Evolutionary conservation across 2,888 invertebrate genomes (phyloP), one percentile per base, ranked within the genome.

Genomic region (Pandemis cinnamomeana): DNA sequence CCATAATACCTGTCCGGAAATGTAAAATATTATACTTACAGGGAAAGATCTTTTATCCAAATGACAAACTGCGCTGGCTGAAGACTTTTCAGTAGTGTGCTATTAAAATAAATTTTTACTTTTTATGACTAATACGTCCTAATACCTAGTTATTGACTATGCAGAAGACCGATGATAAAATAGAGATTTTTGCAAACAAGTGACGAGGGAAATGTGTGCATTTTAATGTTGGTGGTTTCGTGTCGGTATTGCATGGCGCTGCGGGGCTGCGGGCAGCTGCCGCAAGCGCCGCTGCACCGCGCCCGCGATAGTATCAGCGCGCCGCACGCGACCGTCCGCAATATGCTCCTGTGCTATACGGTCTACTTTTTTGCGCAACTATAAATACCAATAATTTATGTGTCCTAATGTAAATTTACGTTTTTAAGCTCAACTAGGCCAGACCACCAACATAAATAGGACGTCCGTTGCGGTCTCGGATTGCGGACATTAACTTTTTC

Each of bases 311-410:
- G 46, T 83, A 83, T 83, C 83, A 62, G 72, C n/a, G 27, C 51
- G 67, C 71, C 44, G 67, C 75, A 77, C 75, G 78, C 78, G 71
- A 78, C 74, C 62, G 64, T 62, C 75, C 70, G 77, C 73, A 69
- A 63, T 71, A 71, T 62, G 66, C 74, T 62, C 27, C 72, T 81
- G 81, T 82, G 83, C 80, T 83, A 80, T 79, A 80, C 82, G 81
- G 82, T 80, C 79, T 79, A 83, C 83, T 86, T 87, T 84, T 87
- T 84, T 86, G 81, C 82, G 75, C 63, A 72, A 80, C 79, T 76
- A 80, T 79, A 82, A 80, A 81, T 79, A 82, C 73, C 77, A 81
- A 80, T 82, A 82, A 85, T 85, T 83, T 86, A 86, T 84, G 78
- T 72, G 77, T 79, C 78, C 78, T 80, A 82, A 79, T 75, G 79